phyloP scores from a whole-genome alignment of 2,113 vertebrate species.

The Colinus virginianus region DNA sequence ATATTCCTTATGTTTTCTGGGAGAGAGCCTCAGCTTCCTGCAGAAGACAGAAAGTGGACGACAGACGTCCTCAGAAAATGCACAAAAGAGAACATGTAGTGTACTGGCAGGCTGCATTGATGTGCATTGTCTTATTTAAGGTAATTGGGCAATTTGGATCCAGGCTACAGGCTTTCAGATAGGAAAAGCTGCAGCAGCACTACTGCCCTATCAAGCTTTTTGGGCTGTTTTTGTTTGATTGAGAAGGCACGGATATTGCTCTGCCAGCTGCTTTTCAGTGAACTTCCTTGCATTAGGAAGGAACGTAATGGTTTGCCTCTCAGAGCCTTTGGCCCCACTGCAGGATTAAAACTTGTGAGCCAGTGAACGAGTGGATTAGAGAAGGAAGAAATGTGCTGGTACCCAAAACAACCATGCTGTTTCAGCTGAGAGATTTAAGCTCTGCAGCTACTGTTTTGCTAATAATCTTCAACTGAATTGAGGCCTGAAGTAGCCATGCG shows the following conservation, averaged over 20 bases:
- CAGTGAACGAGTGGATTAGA: not conserved
- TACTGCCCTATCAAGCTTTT: not conserved
- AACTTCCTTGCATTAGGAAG: not conserved
- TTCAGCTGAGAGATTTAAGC: not conserved
- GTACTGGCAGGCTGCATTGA: accelerated
- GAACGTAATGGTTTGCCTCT: not conserved
- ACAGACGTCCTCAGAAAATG: not conserved
- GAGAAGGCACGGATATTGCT: not conserved
- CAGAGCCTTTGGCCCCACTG: not conserved
- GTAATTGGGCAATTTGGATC: not conserved
- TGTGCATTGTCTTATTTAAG: not conserved
- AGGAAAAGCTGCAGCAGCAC: not conserved
- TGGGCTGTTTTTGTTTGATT: not conserved
- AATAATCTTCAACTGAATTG: not conserved
- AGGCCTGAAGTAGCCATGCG: not conserved
- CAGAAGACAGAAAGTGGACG: not conserved
- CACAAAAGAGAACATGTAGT: accelerated
- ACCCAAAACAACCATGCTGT: not conserved
- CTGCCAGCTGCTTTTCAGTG: not conserved
- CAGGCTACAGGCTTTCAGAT: not conserved
- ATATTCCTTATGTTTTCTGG: not conserved
- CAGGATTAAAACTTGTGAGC: not conserved
- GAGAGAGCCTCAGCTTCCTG: not conserved
- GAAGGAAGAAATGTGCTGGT: not conserved
- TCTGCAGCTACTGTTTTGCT: not conserved